Base-by-base conservation (phyloP, 2,113 vertebrate genomes). In the Anoplopoma fimbria region DNA sequence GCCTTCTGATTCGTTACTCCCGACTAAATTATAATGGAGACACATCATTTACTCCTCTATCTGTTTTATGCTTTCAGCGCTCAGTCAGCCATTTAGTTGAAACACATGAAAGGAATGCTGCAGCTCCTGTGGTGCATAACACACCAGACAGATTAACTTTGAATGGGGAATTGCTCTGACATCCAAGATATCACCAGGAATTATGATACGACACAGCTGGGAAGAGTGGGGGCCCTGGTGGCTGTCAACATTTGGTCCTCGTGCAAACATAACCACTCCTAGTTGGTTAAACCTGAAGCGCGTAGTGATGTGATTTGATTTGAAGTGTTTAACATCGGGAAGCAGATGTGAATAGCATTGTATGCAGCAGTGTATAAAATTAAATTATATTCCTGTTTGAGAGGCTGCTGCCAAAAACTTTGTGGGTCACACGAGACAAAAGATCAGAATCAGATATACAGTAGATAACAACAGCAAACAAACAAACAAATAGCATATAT, bases 101-200 rank as follows among this genome's bases (percentile, higher is more conserved):
- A 78, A 80, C 82, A 71, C 70, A 69, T 83, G 73, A 86, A 53
- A 69, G 83, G 53, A 82, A 25, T 31, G 64, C 47, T 63, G 68
- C 45, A 34, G 65, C 47, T 83, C 71, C 21, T 10, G 6, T 10
- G 57, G 51, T 76, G 76, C 82, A 58, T 51, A 78, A 79, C 81
- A 77, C 86, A 64, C 60, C 78, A 79, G 61, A 73, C 76, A 82
- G 83, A 90, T 90, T 86, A 86, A 72, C 74, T 88, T 81, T 81
- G 67, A 76, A 81, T 86, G 73, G 55, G 69, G 77, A 77, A 81
- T 71, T 25, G 42, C 83, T 75, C 47, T 79, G 81, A 81, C 86
- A 81, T 75, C 29, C 42, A 25, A 55, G 74, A 88, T 81, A 90
- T 87, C 75, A 75, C 15, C 34, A 74, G 65, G 57, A 86, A 75